Conservation (phyloP, 2,797 vertebrate genomes). For the Pseudocheirus occidentalis region DNA sequence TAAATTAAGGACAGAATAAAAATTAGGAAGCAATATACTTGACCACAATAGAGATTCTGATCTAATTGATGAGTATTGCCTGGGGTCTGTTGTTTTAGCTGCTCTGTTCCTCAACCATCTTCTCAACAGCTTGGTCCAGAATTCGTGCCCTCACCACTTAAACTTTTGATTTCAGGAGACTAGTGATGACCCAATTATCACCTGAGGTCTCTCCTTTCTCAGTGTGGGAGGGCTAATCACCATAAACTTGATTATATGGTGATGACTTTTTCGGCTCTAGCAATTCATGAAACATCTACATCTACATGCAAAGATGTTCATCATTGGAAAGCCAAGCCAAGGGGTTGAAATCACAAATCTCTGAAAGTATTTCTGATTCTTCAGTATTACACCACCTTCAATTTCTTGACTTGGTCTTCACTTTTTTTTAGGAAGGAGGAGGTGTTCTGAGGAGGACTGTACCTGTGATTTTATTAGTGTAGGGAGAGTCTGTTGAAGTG, state of each 20-base stretch:
- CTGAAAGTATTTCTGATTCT: not conserved
- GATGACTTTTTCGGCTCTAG: not conserved
- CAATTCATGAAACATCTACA: not conserved
- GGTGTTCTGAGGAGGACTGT: not conserved
- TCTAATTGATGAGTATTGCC: not conserved
- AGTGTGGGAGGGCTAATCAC: not conserved
- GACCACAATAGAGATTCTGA: not conserved
- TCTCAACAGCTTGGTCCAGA: not conserved
- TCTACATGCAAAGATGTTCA: not conserved
- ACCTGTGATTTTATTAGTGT: not conserved
- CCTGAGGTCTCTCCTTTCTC: not conserved
- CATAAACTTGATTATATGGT: not conserved
- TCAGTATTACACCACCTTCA: not conserved
- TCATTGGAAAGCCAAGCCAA: not conserved
- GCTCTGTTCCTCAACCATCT: not conserved
- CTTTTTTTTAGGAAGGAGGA: not conserved
- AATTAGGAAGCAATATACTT: not conserved
- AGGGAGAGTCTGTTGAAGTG: not conserved
- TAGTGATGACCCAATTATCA: not conserved
- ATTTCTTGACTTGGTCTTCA: not conserved
- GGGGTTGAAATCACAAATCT: not conserved
- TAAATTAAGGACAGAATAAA: not conserved
- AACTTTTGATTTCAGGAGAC: not conserved
- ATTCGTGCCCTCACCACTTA: not conserved
- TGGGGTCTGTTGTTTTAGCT: not conserved